Percentiles rank a stretch among this genome's conserved stretches.
Evolutionary conservation across 2,797 vertebrate genomes (phyloP).

Genomic region (Clarias fuscus): DNA sequence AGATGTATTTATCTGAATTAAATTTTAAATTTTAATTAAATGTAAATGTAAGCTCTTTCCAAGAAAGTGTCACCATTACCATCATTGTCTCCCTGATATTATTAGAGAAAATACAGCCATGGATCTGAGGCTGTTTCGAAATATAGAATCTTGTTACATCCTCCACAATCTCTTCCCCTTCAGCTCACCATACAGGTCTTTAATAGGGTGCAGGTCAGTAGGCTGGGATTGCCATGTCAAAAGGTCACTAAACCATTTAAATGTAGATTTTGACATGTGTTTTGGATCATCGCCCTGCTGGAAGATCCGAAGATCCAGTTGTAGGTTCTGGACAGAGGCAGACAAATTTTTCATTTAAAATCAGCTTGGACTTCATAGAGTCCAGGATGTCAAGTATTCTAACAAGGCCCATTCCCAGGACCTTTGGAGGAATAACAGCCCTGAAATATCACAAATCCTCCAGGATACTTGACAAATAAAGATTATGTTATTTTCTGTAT

Average conservation of each 20-base stretch:
- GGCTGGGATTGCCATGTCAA: slow-evolving; percentile 1
- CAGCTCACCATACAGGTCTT: neutral
- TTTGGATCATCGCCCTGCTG: neutral
- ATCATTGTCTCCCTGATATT: neutral
- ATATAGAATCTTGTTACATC: neutral
- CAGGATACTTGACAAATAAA: neutral
- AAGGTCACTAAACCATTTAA: slow-evolving; percentile 2
- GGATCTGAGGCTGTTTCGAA: neutral
- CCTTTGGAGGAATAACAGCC: slow-evolving; percentile 8
- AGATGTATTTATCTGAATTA: neutral
- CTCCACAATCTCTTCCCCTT: neutral
- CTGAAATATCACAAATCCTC: neutral
- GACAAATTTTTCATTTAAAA: neutral
- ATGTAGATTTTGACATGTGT: neutral
- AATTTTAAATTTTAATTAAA: neutral
- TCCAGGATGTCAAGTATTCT: slow-evolving; percentile 9
- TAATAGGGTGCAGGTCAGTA: neutral
- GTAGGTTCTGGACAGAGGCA: neutral
- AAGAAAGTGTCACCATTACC: neutral
- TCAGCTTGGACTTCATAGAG: neutral
- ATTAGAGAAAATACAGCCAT: neutral
- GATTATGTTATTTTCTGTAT: neutral
- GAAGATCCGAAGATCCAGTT: neutral
- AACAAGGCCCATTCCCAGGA: slow-evolving; percentile 5
- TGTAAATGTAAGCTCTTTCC: neutral